Conservation (phyloP, 1,140 invertebrate species). For the Tetramorium alpestre region DNA sequence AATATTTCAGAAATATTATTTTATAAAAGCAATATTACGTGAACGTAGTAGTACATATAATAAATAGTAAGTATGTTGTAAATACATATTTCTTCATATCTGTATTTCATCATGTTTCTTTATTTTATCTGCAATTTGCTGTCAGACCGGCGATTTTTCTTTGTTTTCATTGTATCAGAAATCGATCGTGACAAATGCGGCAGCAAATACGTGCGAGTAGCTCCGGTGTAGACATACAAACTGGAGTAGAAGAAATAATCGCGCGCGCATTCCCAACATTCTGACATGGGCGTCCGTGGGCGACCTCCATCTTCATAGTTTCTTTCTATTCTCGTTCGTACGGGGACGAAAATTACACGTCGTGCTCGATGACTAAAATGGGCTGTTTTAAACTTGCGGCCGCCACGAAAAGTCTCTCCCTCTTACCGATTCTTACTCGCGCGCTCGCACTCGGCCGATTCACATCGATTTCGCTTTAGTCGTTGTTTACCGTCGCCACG, state of each 20-base stretch:
- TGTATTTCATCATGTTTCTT: not conserved
- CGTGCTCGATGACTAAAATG: conserved; percentile 12
- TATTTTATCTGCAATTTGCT: not conserved
- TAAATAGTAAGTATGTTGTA: not conserved
- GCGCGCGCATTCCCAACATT: not conserved
- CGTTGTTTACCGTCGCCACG: conserved; percentile 66
- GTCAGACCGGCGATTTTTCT: not conserved
- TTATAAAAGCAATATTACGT: too few species aligned
- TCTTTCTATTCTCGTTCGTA: not conserved
- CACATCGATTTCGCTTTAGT: conserved; percentile 67
- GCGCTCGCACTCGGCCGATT: conserved; percentile 29
- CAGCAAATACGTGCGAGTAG: not conserved
- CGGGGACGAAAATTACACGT: not conserved
- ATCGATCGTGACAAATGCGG: not conserved
- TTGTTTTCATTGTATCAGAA: conserved; percentile 2
- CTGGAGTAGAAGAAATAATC: not conserved
- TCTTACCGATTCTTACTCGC: conserved; percentile 44
- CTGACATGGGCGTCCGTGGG: not conserved
- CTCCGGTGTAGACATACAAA: too few species aligned
- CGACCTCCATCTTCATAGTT: not conserved
- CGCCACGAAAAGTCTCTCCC: conserved; percentile 35
- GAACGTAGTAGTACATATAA: too few species aligned
- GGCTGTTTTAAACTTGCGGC: not conserved
- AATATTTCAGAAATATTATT: not conserved
- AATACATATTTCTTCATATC: not conserved